Evolutionary conservation across 2,113 vertebrate species (phyloP).

Genomic region (Emydocephalus ijimae): DNA sequence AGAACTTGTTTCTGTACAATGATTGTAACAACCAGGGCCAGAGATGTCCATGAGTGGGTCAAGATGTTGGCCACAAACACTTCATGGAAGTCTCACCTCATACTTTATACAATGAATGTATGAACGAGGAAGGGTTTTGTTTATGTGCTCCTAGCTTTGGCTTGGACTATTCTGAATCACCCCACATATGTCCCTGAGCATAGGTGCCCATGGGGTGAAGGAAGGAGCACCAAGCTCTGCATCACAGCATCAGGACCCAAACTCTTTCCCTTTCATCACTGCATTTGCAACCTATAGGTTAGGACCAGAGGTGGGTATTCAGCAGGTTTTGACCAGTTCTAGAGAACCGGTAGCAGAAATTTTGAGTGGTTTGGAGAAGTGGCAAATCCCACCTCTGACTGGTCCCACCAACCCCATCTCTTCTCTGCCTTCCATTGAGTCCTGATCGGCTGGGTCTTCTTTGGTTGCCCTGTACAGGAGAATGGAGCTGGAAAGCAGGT

Average conservation of each 20-base stretch:
- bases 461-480: no score
- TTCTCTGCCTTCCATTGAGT: no score
- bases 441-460: no score
- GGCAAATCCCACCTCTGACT: no score
- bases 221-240: neutral
- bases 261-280: neutral
- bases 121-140: neutral
- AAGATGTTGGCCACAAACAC: neutral
- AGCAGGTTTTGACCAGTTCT: no score
- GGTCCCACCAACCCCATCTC: no score
- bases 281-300: neutral
- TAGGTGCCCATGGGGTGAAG: neutral
- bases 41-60: neutral
- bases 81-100: neutral
- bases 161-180: neutral
- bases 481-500: no score
- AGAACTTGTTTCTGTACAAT: neutral
- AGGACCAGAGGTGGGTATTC: no score
- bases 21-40: neutral
- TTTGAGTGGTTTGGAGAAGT: no score
- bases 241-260: neutral
- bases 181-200: neutral
- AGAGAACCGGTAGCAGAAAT: no score
- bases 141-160: neutral
- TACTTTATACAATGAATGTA: neutral